These are phyloP conservation scores for Nebria ingens DNA, from an alignment of 1,140 invertebrate species.

Conservation along the genomic window DNA sequence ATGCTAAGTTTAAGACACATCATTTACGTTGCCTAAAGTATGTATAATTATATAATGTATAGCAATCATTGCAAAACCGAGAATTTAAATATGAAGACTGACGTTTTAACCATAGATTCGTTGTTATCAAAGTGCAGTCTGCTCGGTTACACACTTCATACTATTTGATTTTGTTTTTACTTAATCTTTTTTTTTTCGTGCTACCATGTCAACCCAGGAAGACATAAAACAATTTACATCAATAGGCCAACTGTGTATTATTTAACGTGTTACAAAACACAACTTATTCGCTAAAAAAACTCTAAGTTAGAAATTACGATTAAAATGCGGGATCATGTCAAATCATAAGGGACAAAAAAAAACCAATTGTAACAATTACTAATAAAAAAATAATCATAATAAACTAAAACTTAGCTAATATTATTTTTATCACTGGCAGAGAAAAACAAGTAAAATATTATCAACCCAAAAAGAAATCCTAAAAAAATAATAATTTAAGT, in stretches of 20 bases:
- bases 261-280: constrained; percentile 9
- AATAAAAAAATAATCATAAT: no score
- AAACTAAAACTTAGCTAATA: background rate
- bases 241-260: constrained; percentile 3
- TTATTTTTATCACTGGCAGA: constrained; percentile 2
- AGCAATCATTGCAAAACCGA: no score
- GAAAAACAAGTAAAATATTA: background rate
- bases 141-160: no score
- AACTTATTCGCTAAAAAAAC: background rate
- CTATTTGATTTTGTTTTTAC: no score
- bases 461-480: constrained; percentile 2
- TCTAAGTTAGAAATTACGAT: constrained; percentile 3
- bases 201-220: constrained; percentile 23
- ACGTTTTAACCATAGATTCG: no score
- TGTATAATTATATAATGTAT: background rate
- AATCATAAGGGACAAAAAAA: background rate
- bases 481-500: no score
- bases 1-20: constrained; percentile 32
- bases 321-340: constrained; percentile 2
- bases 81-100: background rate
- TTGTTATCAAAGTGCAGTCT: background rate
- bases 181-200: no score
- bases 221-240: constrained; percentile 15
- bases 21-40: constrained; percentile 13
- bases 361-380: constrained; percentile 2